Evolutionary conservation across 2,888 invertebrate genomes (phyloP), one percentile per base, ranked within the genome.

Genomic region (Cylindroiulus punctatus): DNA sequence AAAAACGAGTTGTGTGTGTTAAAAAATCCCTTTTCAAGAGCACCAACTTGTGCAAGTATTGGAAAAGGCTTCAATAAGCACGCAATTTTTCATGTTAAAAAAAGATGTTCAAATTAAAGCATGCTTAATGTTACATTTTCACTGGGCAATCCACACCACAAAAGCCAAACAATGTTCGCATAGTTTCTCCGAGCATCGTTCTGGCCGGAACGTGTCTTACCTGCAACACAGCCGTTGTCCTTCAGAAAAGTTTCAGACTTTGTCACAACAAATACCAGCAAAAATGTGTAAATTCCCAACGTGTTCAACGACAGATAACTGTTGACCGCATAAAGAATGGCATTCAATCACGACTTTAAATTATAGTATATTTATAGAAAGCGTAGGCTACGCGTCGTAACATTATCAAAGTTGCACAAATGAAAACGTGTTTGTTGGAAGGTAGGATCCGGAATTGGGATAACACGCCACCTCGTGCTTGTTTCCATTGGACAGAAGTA

Each of bases 321-420:
- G n/a, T 52, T 19, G 26, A 26, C 65, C 12, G 65, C 65, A 26
- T 26, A 65, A 65, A 65, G 65, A 65, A 65, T 26, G 26, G 65
- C 65, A 65, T 65, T 65, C 65, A 65, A 65, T 65, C 65, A 65
- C 65, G 65, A 65, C 65, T 65, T 65, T 65, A 65, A 65, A 65
- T 65, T 65, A 65, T 65, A 65, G 65, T 65, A 65, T 65, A 65
- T 65, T 65, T 65, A 65, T 65, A 65, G 65, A 65, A 65, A 65
- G 65, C 65, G 65, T 65, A 65, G 65, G 65, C 65, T 65, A 65
- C 26, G 65, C 65, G 65, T 65, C 65, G 65, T 65, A 65, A 65
- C 65, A 65, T 65, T 65, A 65, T 65, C 12, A 65, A 65, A 65
- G 65, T 65, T 65, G 26, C 65, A 65, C 65, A 65, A 65, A 65